Evolutionary conservation across 2,113 vertebrate species (phyloP).

Genomic region (Limanda limanda): DNA sequence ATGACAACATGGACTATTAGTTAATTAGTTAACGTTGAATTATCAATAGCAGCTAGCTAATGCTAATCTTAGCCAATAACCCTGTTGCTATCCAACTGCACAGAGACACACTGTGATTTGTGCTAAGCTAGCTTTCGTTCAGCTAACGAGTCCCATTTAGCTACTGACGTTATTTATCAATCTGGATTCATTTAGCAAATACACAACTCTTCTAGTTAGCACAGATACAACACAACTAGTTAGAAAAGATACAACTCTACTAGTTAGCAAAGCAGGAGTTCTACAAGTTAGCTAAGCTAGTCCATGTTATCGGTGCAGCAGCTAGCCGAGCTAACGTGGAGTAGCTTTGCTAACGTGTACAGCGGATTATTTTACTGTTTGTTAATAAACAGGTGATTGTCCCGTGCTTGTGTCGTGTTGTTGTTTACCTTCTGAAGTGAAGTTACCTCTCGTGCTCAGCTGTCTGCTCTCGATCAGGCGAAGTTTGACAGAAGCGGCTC

Average conservation of each 20-base stretch:
- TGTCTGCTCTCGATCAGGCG: background rate
- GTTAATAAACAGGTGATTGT: background rate
- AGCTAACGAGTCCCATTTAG: background rate
- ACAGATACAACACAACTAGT: background rate
- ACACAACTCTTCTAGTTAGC: background rate
- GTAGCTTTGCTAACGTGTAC: background rate
- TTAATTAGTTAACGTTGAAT: no score
- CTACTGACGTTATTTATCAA: background rate
- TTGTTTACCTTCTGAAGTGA: background rate
- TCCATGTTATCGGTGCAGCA: background rate
- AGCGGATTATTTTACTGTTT: background rate
- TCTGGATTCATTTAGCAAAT: background rate
- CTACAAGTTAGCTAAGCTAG: background rate
- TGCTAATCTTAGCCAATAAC: background rate
- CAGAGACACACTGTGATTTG: background rate
- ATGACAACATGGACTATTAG: no score
- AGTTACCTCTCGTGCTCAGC: slow-evolving; percentile 37
- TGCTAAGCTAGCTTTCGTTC: background rate
- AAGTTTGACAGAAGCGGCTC: background rate
- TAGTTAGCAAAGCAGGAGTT: background rate
- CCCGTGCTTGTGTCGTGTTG: background rate
- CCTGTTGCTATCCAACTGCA: no score
- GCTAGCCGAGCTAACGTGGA: slow-evolving; percentile 37
- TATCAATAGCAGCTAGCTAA: background rate
- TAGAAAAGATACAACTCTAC: background rate